Base-by-base conservation (phyloP, 2,797 vertebrate species). In the Channallabes apus region DNA sequence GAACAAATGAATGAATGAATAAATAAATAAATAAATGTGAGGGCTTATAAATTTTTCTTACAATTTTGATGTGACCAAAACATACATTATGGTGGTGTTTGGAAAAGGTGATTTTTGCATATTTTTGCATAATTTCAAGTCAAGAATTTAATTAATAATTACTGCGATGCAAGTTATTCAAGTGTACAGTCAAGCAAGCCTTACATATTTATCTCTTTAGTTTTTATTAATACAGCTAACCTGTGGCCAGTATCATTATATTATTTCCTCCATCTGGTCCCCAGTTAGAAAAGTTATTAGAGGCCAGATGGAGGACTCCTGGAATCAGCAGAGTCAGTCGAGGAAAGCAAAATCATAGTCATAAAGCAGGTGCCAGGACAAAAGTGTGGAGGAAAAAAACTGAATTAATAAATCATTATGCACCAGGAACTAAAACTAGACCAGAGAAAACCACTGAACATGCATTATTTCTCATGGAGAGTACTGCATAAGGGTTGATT, bases 341-440 rank as follows among this genome's bases (percentile, higher is more conserved):
- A 79, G 32, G 58, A 62, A 62, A 29, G 77, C 32, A 38, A 41
- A 79, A 38, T 62, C 35, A 62, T 41, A 7, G 22, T 27, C 59
- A n/a, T 62, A 64, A 79, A 79, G 32, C 77, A 79, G 77, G 77
- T 79, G 77, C 24, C 77, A 62, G 58, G 54, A 32, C 54, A 59
- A 32, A 58, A 38, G 32, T 14, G 29, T 77, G 75, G 11, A 14
- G 11, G 12, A 18, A 9, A 29, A 22, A 38, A 38, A 54, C 6
- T n/a, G 46, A 76, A 62, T 41, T n/a, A 59, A 79, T 79, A 41
- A 79, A 62, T 79, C 35, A 79, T 79, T 59, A 79, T 62, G 32
- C 22, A 62, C 12, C 6, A 79, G 59, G 58, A 62, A n/a, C 12
- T 62, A 62, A 62, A 79, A 62, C 59, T 62, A 41, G 77, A 62